These are phyloP conservation scores for Trissolcus basalis DNA, from an alignment of 1,140 invertebrate genomes.

Conservation along the genomic window DNA sequence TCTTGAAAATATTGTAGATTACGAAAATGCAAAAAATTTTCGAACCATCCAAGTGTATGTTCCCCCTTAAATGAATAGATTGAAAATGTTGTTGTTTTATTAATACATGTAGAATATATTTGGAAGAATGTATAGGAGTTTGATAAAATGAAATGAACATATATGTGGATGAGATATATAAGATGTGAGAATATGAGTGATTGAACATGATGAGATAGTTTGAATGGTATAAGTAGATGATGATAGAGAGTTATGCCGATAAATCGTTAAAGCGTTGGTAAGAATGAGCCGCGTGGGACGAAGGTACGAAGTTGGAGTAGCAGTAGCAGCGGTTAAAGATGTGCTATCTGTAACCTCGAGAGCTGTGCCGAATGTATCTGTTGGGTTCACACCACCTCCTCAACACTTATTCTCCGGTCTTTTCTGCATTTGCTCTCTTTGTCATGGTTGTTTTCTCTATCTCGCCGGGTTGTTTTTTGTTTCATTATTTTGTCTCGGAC, in stretches of 20 bases:
- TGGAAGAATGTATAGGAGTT: too few relatives aligned
- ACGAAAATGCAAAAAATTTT: too few relatives aligned
- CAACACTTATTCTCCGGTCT: conserved; percentile 55
- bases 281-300: conserved; percentile 62
- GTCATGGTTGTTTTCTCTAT: conserved; percentile 21
- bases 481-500: conserved; percentile 23
- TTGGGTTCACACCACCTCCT: conserved; percentile 61
- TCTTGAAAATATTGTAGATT: too few relatives aligned
- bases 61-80: too few relatives aligned
- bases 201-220: too few relatives aligned
- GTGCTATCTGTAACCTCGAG: conserved; percentile 66
- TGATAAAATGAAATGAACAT: too few relatives aligned
- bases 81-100: too few relatives aligned
- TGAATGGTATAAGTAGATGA: too few relatives aligned
- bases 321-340: conserved; percentile 65
- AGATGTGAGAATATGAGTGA: too few relatives aligned
- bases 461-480: conserved; percentile 26
- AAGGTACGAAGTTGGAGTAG: conserved; percentile 44
- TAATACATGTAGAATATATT: too few relatives aligned
- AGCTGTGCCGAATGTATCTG: conserved; percentile 58
- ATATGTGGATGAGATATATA: too few relatives aligned
- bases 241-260: conserved; percentile 66
- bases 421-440: conserved; percentile 34
- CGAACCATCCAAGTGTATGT: too few relatives aligned
- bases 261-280: conserved; percentile 68